Evolutionary conservation across 2,888 invertebrate genomes (phyloP), one percentile per base, ranked within the genome.

Genomic region (Polyploca ridens): DNA sequence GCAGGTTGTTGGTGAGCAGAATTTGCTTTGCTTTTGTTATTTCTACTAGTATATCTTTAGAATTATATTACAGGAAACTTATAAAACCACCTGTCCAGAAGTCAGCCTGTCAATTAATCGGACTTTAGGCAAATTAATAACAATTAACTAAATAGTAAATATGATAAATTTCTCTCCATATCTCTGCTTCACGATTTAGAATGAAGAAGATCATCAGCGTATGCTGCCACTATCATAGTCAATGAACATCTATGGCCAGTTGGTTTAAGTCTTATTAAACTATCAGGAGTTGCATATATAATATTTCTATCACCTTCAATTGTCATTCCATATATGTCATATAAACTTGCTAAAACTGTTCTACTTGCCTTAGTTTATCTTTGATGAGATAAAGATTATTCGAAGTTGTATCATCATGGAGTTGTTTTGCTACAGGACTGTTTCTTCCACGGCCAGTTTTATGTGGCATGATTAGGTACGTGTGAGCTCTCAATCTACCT

Each of bases 1-100:
- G 7, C 89, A 91, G 68, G 93, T 93, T 72, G 93, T 93, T 64
- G 93, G 93, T 93, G 66, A 87, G 91, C 77, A 67, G 16, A 68
- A 54, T 54, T 65, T 66, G 62, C 49, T 58, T 64, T 35, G 46
- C 63, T 62, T 62, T 63, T 33, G 13, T 46, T n/a, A 6, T 46
- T 46, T 46, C 1, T 46, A 44, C 27, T 27, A 27, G 41, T 41
- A 44, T 13, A 44, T 38, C 10, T 38, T 10, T 38, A 10, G 7
- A 38, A 4, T 5, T 35, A 35, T 35, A 6, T 35, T 4, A 35
- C 1, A 35, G 35, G 35, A 6, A 6, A 6, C 7, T 0, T 7
- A 35, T 35, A 35, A 35, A 35, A 7, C 35, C 35, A 27, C 27
- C 27, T 1, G 27, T 27, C 27, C 27, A 27, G 27, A 27, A 27